Evolutionary conservation across 2,888 invertebrate species (phyloP), one percentile per base, ranked within the genome.

Genomic region (Metallyticus violacea): DNA sequence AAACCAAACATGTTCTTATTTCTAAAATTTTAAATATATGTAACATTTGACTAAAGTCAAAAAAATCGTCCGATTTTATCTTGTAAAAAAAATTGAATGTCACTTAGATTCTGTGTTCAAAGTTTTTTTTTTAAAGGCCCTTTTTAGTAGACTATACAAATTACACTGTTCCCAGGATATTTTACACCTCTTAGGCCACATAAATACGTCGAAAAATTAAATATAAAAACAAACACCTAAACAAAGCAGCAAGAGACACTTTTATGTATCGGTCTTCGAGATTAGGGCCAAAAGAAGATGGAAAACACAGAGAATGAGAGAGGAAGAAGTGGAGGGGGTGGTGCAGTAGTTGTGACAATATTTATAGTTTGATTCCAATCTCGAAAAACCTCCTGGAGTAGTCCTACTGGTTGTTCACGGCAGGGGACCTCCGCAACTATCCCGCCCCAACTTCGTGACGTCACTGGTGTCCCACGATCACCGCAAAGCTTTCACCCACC

Each of bases 351-450:
- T 62, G 40, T 83, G 83, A 83, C 83, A 83, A 83, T 83, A 83
- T 83, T 83, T 83, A 83, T 77, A 77, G 77, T 77, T 62, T 83
- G 77, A 83, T 83, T 83, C 83, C 83, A 83, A 77, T 83, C 83
- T 83, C n/a, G 77, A 26, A 28, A 29, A 77, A 83, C 25, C 77
- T 77, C 76, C 26, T 40, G 29, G 77, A 83, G 77, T 77, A 77
- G 25, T 83, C 27, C 83, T 27, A 83, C 62, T 83, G 77, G 27
- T 27, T 76, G 83, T 25, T 83, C 83, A 26, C 83, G n/a, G 15
- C 77, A 25, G 83, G 83, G 77, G 83, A 26, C 7, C 79, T 26
- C 6, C 82, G 27, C 27, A 76, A 28, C 28, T 77, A 77, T 25
- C 83, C 22, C 29, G 29, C 83, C 77, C 83, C 77, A 77, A 29